A percentile compares a stretch with the other conserved stretches of the same genome.
Evolutionary conservation across 2,888 invertebrate genomes (phyloP).

Genomic region (Poecilobothrus nobilitatus): DNA sequence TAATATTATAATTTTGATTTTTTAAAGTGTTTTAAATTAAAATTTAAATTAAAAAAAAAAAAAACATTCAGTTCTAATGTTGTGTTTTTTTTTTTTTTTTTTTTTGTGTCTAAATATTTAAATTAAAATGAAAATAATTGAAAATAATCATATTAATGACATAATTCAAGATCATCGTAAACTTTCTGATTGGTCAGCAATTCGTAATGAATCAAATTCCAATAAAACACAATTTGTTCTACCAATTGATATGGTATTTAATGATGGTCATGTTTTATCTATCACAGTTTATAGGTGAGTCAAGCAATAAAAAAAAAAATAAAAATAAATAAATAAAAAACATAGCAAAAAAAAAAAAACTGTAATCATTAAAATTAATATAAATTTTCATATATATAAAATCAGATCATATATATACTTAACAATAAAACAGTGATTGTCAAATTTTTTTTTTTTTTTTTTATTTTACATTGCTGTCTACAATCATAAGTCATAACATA

Average conservation of each 20-base stretch:
- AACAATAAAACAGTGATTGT: too few species aligned
- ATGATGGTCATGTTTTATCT: slow-evolving; percentile 73
- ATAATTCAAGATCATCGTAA: slow-evolving; percentile 41
- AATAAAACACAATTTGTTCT: slow-evolving; percentile 33
- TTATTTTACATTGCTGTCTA: background rate
- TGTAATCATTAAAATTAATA: too few species aligned
- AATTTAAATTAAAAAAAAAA: too few species aligned
- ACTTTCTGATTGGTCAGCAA: slow-evolving; percentile 39
- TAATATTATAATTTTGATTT: too few species aligned
- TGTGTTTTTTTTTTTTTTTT: too few species aligned
- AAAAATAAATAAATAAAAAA: background rate
- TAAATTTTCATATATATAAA: too few species aligned
- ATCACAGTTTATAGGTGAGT: slow-evolving; percentile 62
- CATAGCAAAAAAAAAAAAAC: background rate
- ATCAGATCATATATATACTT: too few species aligned
- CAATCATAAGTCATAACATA: too few species aligned
- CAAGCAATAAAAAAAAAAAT: background rate
- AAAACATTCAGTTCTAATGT: too few species aligned
- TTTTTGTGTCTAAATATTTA: too few species aligned
- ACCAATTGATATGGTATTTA: slow-evolving; percentile 70
- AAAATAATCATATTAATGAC: slow-evolving; percentile 32
- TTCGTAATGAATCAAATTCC: slow-evolving; percentile 34
- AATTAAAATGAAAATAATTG: background rate
- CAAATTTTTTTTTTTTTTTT: too few species aligned
- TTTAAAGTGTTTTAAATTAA: too few species aligned